phyloP scores from a whole-genome alignment of 2,797 vertebrate genomes.

The Numenius phaeopus region DNA sequence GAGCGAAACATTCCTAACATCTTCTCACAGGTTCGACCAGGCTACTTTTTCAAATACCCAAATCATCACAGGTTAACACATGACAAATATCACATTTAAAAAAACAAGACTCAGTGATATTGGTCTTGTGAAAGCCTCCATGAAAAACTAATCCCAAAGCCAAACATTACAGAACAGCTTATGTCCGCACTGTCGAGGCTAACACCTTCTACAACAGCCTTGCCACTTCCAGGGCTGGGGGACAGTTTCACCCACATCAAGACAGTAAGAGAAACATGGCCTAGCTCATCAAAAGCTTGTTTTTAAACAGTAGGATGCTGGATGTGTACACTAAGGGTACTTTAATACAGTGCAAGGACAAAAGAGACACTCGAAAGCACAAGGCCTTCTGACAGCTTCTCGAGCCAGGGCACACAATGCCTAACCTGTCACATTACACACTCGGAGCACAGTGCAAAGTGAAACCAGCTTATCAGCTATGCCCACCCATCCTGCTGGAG shows the following conservation, averaged over 20 bases:
- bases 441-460: background rate
- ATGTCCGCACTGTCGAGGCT: background rate
- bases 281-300: background rate
- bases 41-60: background rate
- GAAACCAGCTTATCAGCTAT: background rate
- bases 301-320: background rate
- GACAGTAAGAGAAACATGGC: background rate
- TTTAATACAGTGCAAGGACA: background rate
- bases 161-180: background rate
- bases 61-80: background rate
- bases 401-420: background rate
- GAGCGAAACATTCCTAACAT: background rate
- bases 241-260: background rate
- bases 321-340: too few species aligned
- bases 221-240: background rate
- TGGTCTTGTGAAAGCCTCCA: background rate
- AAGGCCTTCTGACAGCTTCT: background rate
- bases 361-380: background rate
- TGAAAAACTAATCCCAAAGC: background rate
- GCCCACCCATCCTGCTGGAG: background rate
- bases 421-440: accelerated
- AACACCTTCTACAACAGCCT: background rate
- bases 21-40: background rate
- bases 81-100: background rate
- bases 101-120: background rate